phyloP scores from a whole-genome alignment of 2,888 invertebrate species.

The Blastobasis adustella region DNA sequence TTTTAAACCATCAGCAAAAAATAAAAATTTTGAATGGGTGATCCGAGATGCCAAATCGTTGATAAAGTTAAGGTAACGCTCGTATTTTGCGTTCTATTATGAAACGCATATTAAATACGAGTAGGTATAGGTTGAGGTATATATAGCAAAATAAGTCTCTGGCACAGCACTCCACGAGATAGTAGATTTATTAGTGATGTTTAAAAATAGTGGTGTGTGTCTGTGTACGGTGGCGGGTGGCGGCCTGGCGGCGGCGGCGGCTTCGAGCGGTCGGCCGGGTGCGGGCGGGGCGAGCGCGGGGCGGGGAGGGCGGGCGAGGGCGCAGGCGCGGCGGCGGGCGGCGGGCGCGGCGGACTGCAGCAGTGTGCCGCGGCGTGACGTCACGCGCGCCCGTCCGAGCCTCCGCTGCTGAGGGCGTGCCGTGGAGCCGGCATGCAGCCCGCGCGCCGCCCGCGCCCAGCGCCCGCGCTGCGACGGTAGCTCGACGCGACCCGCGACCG shows the following conservation, averaged over 20 bases:
- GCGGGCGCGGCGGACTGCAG: constrained; percentile 23
- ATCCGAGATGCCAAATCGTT: no score
- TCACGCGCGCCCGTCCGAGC: constrained; percentile 24
- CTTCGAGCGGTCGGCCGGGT: constrained; percentile 14
- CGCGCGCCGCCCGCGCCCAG: constrained; percentile 1
- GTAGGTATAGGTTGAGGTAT: not conserved
- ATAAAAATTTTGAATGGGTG: no score
- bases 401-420: constrained; percentile 3
- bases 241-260: constrained; percentile 7
- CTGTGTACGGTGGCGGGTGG: constrained; percentile 1
- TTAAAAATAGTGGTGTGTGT: not conserved
- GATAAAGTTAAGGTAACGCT: no score
- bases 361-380: constrained; percentile 45
- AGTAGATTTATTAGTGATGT: constrained; percentile 1
- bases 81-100: not conserved
- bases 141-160: not conserved
- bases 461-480: constrained; percentile 10
- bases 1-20: no score
- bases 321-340: constrained; percentile 9
- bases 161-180: not conserved
- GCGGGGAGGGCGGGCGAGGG: constrained; percentile 18
- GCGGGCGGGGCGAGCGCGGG: constrained; percentile 17
- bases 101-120: not conserved
- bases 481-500: constrained; percentile 1
- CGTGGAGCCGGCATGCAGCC: not conserved